Percentiles rank a stretch among this genome's conserved stretches.
These are phyloP conservation scores for Thera obeliscata DNA, from an alignment of 2,888 invertebrate genomes.

Conservation along the genomic window DNA sequence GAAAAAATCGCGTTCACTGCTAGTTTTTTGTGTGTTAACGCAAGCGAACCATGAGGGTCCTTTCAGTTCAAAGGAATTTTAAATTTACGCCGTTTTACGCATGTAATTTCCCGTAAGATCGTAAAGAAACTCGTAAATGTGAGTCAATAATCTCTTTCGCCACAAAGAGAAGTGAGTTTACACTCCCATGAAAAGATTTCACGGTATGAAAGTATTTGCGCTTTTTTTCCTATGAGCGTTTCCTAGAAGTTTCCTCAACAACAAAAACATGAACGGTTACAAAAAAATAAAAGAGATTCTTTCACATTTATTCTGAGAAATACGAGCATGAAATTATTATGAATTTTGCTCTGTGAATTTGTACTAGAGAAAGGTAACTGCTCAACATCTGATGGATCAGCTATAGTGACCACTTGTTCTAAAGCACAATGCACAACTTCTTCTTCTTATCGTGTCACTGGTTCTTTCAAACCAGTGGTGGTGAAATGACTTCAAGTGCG, in stretches of 20 bases:
- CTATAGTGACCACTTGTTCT: too few species aligned
- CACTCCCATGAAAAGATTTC: neutral
- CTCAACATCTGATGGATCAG: too few species aligned
- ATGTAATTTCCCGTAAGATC: slow-evolving; percentile 24
- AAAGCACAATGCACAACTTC: too few species aligned
- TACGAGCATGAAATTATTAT: too few species aligned
- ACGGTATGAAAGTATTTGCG: neutral
- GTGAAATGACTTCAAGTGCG: too few species aligned
- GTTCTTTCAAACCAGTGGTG: too few species aligned
- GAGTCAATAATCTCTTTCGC: slow-evolving; percentile 22
- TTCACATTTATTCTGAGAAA: too few species aligned
- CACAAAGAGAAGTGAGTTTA: slow-evolving; percentile 19
- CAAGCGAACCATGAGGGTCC: slow-evolving; percentile 11
- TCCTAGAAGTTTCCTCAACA: neutral
- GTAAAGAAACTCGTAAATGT: slow-evolving; percentile 34
- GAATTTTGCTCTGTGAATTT: too few species aligned
- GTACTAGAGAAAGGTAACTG: too few species aligned
- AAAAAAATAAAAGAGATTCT: neutral
- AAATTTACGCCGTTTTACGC: slow-evolving; percentile 29
- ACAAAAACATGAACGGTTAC: neutral
- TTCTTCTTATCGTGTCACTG: too few species aligned
- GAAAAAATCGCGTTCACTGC: too few species aligned
- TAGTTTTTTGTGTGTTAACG: slow-evolving; percentile 7
- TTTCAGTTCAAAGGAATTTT: slow-evolving; percentile 20
- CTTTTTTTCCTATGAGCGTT: neutral